Conservation (phyloP, 1,140 invertebrate species). For the Drosophila athabasca region DNA sequence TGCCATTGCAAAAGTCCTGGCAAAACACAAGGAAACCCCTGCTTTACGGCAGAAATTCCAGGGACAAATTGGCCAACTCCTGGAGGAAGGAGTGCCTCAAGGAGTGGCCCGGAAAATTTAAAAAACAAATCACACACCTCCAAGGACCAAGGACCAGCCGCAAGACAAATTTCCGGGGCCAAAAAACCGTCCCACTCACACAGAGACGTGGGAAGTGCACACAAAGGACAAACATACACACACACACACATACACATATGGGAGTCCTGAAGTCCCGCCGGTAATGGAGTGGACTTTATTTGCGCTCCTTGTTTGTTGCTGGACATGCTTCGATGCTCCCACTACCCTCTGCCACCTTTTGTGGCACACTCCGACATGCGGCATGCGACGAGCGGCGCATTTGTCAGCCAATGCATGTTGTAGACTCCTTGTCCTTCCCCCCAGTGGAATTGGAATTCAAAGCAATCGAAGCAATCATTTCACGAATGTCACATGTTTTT, state of each 20-base stretch:
- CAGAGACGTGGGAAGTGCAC: slow-evolving; percentile 42
- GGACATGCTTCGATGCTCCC: slow-evolving; percentile 36
- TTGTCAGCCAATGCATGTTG: slow-evolving; percentile 43
- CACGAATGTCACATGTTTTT: no score
- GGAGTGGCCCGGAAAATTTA: slow-evolving; percentile 53
- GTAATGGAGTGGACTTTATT: slow-evolving; percentile 79
- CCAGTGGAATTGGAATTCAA: slow-evolving; percentile 10
- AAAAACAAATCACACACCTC: slow-evolving; percentile 81
- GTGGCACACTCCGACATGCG: slow-evolving; percentile 58
- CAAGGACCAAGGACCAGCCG: slow-evolving; percentile 34
- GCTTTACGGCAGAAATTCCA: no score
- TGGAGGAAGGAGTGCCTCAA: slow-evolving; percentile 1
- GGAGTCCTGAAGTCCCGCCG: slow-evolving; percentile 42
- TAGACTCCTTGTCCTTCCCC: slow-evolving; percentile 14
- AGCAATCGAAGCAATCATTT: no score
- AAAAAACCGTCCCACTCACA: slow-evolving; percentile 2
- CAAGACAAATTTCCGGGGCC: slow-evolving; percentile 69
- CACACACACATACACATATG: slow-evolving; percentile 10
- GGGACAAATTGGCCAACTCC: slow-evolving; percentile 68
- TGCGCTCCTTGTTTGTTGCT: slow-evolving; percentile 52
- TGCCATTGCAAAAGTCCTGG: slow-evolving; percentile 59
- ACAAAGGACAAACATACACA: slow-evolving; percentile 26
- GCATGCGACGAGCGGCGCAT: slow-evolving; percentile 43
- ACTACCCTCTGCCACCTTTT: slow-evolving; percentile 48
- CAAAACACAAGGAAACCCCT: not conserved